These are phyloP conservation scores for Avahi laniger DNA, from an alignment of 2,797 vertebrate species.

Conservation along the genomic window DNA sequence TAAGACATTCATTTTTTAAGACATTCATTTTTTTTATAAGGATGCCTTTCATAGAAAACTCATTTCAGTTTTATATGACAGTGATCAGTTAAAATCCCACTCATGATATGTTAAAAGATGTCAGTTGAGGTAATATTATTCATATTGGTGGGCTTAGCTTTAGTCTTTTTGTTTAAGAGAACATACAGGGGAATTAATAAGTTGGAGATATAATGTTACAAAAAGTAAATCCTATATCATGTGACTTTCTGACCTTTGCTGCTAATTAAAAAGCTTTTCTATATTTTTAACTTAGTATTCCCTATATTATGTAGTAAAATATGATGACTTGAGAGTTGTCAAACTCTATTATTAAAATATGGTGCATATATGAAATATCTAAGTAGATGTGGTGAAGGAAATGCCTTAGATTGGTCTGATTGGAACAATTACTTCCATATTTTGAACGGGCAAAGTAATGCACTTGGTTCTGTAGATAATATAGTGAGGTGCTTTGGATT, in stretches of 20 bases:
- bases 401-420: not conserved
- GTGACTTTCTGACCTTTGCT: not conserved
- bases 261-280: not conserved
- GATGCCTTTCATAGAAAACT: slow-evolving; percentile 43
- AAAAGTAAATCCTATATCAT: not conserved
- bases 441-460: not conserved
- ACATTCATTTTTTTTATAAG: not conserved
- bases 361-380: not conserved
- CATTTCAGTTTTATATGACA: not conserved
- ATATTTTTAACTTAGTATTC: slow-evolving; percentile 5
- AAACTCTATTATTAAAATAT: not conserved
- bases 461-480: not conserved
- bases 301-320: not conserved
- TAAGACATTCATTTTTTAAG: slow-evolving; percentile 2
- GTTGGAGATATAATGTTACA: not conserved
- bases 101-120: not conserved
- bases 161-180: not conserved
- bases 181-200: not conserved
- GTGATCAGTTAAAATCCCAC: not conserved
- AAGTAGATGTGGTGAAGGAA: not conserved
- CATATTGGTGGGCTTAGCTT: not conserved
- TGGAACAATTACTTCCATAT: not conserved
- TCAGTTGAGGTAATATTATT: not conserved
- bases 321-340: not conserved
- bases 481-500: not conserved